Conservation (phyloP, 2,113 vertebrate genomes). For the Balaeniceps rex region DNA sequence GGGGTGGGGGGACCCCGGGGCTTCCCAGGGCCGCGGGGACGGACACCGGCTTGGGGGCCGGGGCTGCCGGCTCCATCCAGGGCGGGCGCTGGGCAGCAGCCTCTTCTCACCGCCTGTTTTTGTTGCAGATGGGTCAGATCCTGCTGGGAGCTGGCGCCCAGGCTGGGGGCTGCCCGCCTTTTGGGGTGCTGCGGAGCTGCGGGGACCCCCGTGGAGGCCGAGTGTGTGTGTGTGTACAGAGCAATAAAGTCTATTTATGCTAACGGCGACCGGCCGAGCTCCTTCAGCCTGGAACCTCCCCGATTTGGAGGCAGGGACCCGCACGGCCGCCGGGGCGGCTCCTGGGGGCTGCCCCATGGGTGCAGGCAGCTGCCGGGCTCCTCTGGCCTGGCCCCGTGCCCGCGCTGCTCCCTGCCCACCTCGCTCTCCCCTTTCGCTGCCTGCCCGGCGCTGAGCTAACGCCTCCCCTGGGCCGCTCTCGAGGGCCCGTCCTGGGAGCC, state of each 20-base stretch:
- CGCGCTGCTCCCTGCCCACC: not conserved
- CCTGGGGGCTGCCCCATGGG: not conserved
- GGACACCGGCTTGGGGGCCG: rapidly evolving
- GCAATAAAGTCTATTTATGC: slow-evolving; percentile 77
- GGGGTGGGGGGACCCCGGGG: no score
- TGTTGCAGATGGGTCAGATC: not conserved
- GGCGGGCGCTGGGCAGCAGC: not conserved
- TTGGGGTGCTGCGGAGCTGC: rapidly evolving
- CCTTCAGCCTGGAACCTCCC: not conserved
- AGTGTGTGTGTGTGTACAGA: not conserved
- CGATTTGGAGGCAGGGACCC: rapidly evolving
- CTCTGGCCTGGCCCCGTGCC: not conserved
- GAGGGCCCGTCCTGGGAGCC: not conserved
- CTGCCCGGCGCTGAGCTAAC: rapidly evolving
- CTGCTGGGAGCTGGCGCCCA: not conserved
- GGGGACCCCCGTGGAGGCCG: not conserved
- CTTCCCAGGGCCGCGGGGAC: not conserved
- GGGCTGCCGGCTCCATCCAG: not conserved
- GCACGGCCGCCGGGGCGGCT: not conserved
- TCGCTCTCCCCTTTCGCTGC: not conserved
- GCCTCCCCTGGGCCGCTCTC: not conserved
- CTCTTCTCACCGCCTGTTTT: not conserved
- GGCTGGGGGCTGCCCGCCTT: not conserved
- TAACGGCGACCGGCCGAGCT: not conserved
- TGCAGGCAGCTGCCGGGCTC: rapidly evolving